A percentile compares a stretch with the other conserved stretches of the same genome.
phyloP scores from a whole-genome alignment of 2,797 vertebrate species.

The Sebastes vulpes region DNA sequence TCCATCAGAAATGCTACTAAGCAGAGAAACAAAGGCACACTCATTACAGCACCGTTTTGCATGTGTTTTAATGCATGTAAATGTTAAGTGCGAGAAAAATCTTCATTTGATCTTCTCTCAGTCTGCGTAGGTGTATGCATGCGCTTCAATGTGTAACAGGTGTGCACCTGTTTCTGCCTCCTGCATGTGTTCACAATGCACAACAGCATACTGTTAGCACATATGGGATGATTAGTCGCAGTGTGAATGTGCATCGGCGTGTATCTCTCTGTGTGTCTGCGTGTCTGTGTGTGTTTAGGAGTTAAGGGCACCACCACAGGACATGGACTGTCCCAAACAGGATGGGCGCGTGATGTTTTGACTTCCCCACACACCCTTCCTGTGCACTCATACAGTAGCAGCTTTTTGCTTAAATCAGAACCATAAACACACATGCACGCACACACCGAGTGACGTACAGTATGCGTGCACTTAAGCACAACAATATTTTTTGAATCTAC shows the following conservation, averaged over 20 bases:
- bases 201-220: slow-evolving; percentile 54
- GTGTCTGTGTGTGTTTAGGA: slow-evolving; percentile 52
- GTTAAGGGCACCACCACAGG: slow-evolving; percentile 82
- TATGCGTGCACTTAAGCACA: slow-evolving; percentile 4
- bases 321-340: slow-evolving; percentile 88
- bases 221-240: slow-evolving; percentile 72
- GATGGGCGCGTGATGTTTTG: slow-evolving; percentile 87
- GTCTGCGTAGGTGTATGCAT: slow-evolving; percentile 7
- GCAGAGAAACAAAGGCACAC: slow-evolving; percentile 16
- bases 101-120: slow-evolving; percentile 50
- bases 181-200: slow-evolving; percentile 38
- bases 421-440: slow-evolving; percentile 20
- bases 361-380: slow-evolving; percentile 90
- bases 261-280: not conserved
- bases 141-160: slow-evolving; percentile 66
- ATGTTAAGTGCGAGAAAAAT: slow-evolving; percentile 32
- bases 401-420: slow-evolving; percentile 66
- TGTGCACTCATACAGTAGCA: slow-evolving; percentile 81
- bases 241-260: slow-evolving; percentile 42
- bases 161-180: slow-evolving; percentile 77
- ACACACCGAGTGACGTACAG: not conserved
- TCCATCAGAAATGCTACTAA: slow-evolving; percentile 17
- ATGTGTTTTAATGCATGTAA: slow-evolving; percentile 28
- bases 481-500: slow-evolving; percentile 21
- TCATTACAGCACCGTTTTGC: slow-evolving; percentile 7